These are phyloP conservation scores for Chironomus striatipennis DNA, from an alignment of 1,140 invertebrate genomes.

Conservation along the genomic window DNA sequence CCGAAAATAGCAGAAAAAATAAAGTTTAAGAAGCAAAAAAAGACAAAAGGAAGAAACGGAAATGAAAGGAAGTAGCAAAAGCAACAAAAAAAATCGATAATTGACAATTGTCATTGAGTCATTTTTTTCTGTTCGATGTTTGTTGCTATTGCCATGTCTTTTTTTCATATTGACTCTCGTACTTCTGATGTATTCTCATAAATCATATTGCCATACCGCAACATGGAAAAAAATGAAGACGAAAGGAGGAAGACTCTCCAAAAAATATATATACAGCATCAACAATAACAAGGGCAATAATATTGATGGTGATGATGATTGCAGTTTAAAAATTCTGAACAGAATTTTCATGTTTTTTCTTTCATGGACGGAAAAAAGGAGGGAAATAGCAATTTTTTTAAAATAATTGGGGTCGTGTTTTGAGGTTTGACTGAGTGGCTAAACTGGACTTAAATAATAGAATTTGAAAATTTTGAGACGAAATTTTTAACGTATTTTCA, in stretches of 20 bases:
- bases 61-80: background rate
- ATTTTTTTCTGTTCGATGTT: background rate
- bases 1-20: too few species aligned
- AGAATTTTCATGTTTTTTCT: too few species aligned
- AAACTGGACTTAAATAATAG: too few species aligned
- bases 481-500: too few species aligned
- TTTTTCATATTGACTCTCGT: background rate
- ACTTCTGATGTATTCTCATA: background rate
- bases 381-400: too few species aligned
- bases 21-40: background rate
- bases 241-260: background rate
- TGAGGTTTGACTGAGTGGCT: too few species aligned
- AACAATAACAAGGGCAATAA: background rate
- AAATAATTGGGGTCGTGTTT: too few species aligned
- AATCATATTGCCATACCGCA: background rate
- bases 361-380: too few species aligned
- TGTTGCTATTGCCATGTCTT: background rate
- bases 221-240: constrained; percentile 1
- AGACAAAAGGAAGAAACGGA: background rate
- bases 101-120: constrained; percentile 7
- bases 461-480: too few species aligned
- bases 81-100: constrained; percentile 14
- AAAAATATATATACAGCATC: too few species aligned
- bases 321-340: background rate
- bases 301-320: constrained; percentile 2